phyloP scores from a whole-genome alignment of 2,113 vertebrate genomes.

The Ginglymostoma cirratum region DNA sequence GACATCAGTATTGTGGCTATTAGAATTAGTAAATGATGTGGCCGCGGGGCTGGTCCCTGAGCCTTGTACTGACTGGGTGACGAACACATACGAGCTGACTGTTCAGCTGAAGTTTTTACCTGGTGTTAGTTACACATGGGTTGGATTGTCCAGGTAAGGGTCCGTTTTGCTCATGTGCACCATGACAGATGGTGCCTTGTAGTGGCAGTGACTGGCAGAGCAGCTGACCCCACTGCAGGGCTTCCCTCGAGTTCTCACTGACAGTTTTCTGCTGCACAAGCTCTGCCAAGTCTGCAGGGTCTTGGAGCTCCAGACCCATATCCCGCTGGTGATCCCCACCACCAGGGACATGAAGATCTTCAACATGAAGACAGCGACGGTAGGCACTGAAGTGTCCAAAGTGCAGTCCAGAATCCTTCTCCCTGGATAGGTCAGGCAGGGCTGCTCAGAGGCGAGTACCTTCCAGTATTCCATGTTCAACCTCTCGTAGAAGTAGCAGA shows the following conservation, averaged over 20 bases:
- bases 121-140: conserved; percentile 66
- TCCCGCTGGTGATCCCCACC: conserved; percentile 95
- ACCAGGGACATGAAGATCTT: conserved; percentile 98
- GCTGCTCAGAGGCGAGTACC: conserved; percentile 68
- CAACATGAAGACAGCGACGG: conserved; percentile 92
- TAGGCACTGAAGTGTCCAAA: conserved; percentile 78
- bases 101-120: background rate
- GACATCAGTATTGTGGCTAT: conserved; percentile 5
- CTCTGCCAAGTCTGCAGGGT: conserved; percentile 96
- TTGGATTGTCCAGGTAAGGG: conserved; percentile 80
- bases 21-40: background rate
- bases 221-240: conserved; percentile 74
- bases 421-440: conserved; percentile 58
- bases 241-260: conserved; percentile 76
- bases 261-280: conserved; percentile 81
- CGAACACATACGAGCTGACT: background rate
- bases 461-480: conserved; percentile 92
- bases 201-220: conserved; percentile 78
- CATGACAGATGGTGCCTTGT: conserved; percentile 80
- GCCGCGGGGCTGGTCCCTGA: background rate
- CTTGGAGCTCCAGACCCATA: conserved; percentile 99
- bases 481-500: conserved; percentile 93
- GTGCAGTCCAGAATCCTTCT: conserved; percentile 72
- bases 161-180: conserved; percentile 90
- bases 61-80: background rate